Evolutionary conservation across 2,888 invertebrate genomes (phyloP), one percentile per base, ranked within the genome.

Genomic region (Cheilosia grossa): DNA sequence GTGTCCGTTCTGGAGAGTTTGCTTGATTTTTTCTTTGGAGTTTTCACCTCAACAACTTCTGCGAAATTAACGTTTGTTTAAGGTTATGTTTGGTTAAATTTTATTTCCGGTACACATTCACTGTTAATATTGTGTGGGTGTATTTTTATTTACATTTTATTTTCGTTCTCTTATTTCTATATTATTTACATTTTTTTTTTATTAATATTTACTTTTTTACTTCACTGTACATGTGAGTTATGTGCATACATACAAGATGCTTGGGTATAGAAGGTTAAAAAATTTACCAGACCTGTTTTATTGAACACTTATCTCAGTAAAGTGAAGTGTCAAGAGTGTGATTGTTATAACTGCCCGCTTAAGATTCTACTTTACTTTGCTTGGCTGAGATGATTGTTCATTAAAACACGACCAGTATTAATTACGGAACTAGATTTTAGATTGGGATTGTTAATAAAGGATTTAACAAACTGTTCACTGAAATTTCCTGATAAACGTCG

Each of bases 1-100:
- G 85, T 85, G 30, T 85, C 72, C 56, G 85, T 77, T 49, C 81
- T 70, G 2, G 70, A 19, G 21, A 85, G 61, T 85, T 81, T 85
- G 54, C 51, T 30, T 33, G 85, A 85, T 30, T 85, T 85, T 66
- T 80, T 85, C 75, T 77, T 81, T 21, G 81, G 75, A 9, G 85
- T 75, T 9, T 75, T 67, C 40, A 49, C 59, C 49, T 81, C 85
- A 67, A 85, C 85, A 63, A 85, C 61, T 81, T 85, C 85, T 85
- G 81, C 19, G 81, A 58, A 85, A 72, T 85, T 75, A 61, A 66
- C 33, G 37, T 58, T 42, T 64, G 19, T 54, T 64, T 17, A 33
- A 64, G 33, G 47, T 24, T 44, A 33, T 30, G 15, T 54, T 67
- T 21, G 10, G 40, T 24, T 51, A 30, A 27, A 42, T 53, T 6